A percentile compares a stretch with the other conserved stretches of the same genome.
Conservation (phyloP, 2,888 invertebrate genomes). For the Agriopis leucophaearia region DNA sequence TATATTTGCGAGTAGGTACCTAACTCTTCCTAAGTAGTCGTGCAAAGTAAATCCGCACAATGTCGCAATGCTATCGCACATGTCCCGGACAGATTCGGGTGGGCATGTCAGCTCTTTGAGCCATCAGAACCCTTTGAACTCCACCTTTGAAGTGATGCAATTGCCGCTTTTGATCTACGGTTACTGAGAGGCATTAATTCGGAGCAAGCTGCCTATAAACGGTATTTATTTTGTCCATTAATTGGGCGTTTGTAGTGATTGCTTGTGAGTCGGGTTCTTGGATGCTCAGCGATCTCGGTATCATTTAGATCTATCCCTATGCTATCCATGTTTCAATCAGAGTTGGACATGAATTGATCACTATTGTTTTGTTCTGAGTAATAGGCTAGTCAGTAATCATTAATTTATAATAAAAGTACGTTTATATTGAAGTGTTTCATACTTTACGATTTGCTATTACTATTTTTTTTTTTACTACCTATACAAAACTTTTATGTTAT, state of each 20-base stretch:
- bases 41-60: constrained; percentile 20
- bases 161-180: constrained; percentile 46
- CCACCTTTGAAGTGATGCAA: constrained; percentile 46
- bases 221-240: constrained; percentile 35
- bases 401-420: too few species aligned
- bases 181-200: constrained; percentile 39
- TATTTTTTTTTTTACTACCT: too few species aligned
- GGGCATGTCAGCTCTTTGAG: constrained; percentile 37
- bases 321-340: background rate
- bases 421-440: too few species aligned
- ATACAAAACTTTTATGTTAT: too few species aligned
- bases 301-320: background rate
- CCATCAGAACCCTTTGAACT: constrained; percentile 43
- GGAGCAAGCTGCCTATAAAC: constrained; percentile 31
- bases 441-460: too few species aligned
- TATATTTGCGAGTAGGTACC: background rate
- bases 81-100: constrained; percentile 40
- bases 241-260: constrained; percentile 18
- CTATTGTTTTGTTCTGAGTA: too few species aligned
- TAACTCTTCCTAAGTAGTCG: background rate
- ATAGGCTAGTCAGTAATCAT: too few species aligned
- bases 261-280: background rate
- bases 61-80: constrained; percentile 36
- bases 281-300: constrained; percentile 2
- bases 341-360: too few species aligned